Evolutionary conservation across 2,888 invertebrate species (phyloP), one percentile per base, ranked within the genome.

Genomic region (Coenonympha arcania): DNA sequence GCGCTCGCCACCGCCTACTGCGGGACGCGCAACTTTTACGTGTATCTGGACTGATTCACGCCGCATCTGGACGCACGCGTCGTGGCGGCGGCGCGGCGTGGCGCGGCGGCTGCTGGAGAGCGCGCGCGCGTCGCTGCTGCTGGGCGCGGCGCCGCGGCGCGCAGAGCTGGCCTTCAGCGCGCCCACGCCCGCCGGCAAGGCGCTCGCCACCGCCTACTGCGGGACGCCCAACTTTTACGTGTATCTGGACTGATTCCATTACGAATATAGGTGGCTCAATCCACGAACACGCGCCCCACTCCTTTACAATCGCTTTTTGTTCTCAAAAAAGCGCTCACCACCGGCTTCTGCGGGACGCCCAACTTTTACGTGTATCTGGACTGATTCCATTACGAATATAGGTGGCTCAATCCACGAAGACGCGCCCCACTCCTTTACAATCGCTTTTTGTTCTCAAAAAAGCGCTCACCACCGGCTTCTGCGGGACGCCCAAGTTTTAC

Each of bases 161-260:
- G 73, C 88, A 0, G 91, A 94, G 46, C 79, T 97, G 16, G 96
- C 96, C n/a, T n/a, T n/a, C n/a, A n/a, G n/a, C n/a, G 91, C 94
- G 1, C 96, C 97, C 20, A 96, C 96, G 0, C 88, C 90, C 8
- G 87, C 89, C 50, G 97, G 96, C 0, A 91, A 91, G 64, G 77
- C 78, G 1, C 92, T 97, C 67, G 95, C 95, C 0, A 84, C 89
- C 24, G 89, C 87, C 20, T 94, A 95, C 71, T 91, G 91, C 6
- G 89, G 89, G 33, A 90, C 89, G 1, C 76, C 84, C 0, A 89
- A 92, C 72, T 95, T 93, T 73, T 89, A 92, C 36, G 91, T 95
- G 3, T 95, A 94, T 69, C 20, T 36, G 11, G 36, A 36, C 36
- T 36, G 20, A 20, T 20, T 20, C n/a, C n/a, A n/a, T n/a, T n/a